A percentile compares a stretch with the other conserved stretches of the same genome.
These are phyloP conservation scores for Pseudomyrmex gracilis DNA, from an alignment of 1,140 invertebrate genomes.

Conservation along the genomic window DNA sequence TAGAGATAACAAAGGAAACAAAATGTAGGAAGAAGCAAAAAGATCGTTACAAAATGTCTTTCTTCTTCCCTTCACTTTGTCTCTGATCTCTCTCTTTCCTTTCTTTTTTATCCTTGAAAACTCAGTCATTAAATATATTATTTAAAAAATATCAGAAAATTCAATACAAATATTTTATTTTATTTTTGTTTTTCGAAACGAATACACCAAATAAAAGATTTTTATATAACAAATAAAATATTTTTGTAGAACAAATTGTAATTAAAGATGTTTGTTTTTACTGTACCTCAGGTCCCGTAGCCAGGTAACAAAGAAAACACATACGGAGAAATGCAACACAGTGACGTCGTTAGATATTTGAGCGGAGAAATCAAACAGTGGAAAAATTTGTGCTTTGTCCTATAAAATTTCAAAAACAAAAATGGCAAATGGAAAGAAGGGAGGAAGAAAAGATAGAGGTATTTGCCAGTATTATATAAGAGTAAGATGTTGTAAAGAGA, in stretches of 20 bases:
- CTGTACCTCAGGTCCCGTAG: slow-evolving; percentile 11
- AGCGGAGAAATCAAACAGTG: slow-evolving; percentile 8
- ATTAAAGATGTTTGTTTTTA: slow-evolving; percentile 33
- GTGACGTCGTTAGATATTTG: slow-evolving; percentile 26
- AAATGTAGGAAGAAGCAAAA: neutral
- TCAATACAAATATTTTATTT: no score
- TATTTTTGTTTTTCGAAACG: no score
- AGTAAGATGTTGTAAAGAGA: neutral
- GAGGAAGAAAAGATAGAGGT: neutral
- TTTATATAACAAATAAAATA: neutral
- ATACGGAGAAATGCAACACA: slow-evolving; percentile 44
- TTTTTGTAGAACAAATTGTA: neutral
- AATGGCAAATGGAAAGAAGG: no score
- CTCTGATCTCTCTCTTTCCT: no score
- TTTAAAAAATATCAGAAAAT: no score
- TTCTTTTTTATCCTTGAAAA: no score
- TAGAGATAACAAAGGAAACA: neutral
- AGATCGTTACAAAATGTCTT: neutral
- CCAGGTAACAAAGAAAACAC: slow-evolving; percentile 47
- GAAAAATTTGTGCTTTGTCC: slow-evolving; percentile 15
- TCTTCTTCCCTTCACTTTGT: no score
- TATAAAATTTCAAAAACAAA: neutral
- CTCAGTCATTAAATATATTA: no score
- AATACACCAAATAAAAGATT: no score
- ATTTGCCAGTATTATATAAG: neutral